phyloP scores from a whole-genome alignment of 2,113 vertebrate genomes.

The Callocephalon fimbriatum region DNA sequence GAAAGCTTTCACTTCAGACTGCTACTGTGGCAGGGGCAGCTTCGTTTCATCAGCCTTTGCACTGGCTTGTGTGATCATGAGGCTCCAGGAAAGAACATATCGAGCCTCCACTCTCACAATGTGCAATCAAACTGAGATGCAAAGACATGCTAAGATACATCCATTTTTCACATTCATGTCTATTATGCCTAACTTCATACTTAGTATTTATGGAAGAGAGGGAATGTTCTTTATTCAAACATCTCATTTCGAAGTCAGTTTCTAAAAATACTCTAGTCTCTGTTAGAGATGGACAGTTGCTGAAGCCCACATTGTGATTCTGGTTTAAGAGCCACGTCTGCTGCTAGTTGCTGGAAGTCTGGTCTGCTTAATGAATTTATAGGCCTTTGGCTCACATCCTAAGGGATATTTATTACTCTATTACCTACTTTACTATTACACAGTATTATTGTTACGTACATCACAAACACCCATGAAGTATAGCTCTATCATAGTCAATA shows the following conservation, averaged over 20 bases:
- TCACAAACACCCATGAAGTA: neutral
- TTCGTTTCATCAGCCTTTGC: neutral
- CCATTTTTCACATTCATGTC: neutral
- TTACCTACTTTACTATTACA: neutral
- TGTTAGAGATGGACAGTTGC: neutral
- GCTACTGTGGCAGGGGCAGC: neutral
- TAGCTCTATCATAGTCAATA: neutral
- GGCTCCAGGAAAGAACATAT: neutral
- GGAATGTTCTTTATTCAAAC: neutral
- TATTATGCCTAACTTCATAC: neutral
- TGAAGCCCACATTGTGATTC: neutral
- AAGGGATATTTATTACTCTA: slow-evolving; percentile 10
- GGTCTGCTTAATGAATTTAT: neutral
- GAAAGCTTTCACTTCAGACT: neutral
- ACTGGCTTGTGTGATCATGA: neutral
- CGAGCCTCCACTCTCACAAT: neutral
- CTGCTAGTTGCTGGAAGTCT: neutral
- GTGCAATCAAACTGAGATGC: neutral
- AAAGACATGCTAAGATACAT: neutral
- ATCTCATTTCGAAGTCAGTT: neutral
- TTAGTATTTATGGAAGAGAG: neutral
- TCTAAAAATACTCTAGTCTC: neutral
- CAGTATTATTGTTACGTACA: neutral
- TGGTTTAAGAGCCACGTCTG: neutral
- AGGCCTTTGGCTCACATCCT: neutral